phyloP scores from a whole-genome alignment of 2,113 vertebrate species.

The Edolisoma coerulescens region DNA sequence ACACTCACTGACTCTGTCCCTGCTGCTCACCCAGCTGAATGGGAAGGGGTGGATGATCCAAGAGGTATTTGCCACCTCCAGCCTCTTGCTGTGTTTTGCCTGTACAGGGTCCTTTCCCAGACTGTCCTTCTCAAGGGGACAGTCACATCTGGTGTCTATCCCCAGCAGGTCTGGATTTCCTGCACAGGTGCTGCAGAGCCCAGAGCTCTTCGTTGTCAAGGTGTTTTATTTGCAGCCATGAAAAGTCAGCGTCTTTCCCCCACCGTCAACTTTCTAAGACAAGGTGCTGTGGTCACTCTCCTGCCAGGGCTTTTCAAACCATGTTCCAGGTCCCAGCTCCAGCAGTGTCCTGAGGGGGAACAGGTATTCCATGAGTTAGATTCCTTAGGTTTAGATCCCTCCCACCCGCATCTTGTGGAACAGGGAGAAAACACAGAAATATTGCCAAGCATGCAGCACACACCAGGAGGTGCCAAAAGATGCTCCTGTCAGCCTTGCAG shows the following conservation, averaged over 20 bases:
- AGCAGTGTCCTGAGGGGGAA: not conserved
- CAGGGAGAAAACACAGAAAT: not conserved
- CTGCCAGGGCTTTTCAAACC: not conserved
- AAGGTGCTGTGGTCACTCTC: not conserved
- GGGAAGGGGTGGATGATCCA: not conserved
- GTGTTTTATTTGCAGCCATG: not conserved
- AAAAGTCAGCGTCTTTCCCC: not conserved
- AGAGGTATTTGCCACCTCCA: not conserved
- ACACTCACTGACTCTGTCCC: fast-evolving
- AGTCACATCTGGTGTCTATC: not conserved
- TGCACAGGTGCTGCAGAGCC: not conserved
- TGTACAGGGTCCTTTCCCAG: not conserved
- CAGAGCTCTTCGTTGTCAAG: not conserved
- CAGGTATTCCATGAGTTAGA: not conserved
- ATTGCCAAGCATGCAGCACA: not conserved
- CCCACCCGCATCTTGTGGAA: not conserved
- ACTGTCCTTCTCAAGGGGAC: not conserved
- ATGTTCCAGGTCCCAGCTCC: not conserved
- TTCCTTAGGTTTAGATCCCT: not conserved
- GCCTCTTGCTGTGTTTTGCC: not conserved
- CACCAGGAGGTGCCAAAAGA: not conserved
- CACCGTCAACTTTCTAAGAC: not conserved
- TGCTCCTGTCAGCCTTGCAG: fast-evolving
- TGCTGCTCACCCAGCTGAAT: not conserved
- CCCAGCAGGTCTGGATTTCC: not conserved